Percentiles rank a stretch among this genome's conserved stretches.
These are phyloP conservation scores for Varecia variegata DNA, from an alignment of 2,797 vertebrate genomes.

Conservation along the genomic window DNA sequence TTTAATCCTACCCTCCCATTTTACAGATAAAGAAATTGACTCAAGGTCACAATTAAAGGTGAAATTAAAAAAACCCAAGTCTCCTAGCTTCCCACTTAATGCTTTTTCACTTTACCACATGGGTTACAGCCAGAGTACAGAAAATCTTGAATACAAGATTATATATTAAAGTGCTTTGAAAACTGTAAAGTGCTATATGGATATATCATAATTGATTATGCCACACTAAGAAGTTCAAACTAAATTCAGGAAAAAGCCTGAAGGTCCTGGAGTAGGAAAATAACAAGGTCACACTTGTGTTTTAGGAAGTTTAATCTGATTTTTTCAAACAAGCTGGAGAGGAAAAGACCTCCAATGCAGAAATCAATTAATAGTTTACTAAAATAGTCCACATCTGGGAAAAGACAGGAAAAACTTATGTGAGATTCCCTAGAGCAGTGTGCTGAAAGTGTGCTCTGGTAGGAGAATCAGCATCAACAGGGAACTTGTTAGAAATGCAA, in stretches of 20 bases:
- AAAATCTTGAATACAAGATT: neutral
- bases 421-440: neutral
- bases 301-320: neutral
- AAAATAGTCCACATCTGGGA: neutral
- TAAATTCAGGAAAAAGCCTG: neutral
- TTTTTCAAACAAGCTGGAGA: neutral
- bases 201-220: neutral
- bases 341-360: neutral
- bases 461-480: neutral
- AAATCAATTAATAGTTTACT: neutral
- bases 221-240: neutral
- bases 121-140: neutral
- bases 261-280: neutral
- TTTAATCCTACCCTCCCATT: neutral
- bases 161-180: neutral
- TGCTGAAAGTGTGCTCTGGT: neutral
- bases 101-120: neutral
- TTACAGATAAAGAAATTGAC: slow-evolving; percentile 19
- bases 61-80: neutral
- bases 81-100: neutral
- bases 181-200: neutral
- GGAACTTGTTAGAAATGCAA: neutral
- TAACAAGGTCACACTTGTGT: neutral
- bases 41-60: neutral
- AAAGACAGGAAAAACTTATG: neutral